Conservation (phyloP, 2,113 vertebrate genomes). For the Syngnathus scovelli region DNA sequence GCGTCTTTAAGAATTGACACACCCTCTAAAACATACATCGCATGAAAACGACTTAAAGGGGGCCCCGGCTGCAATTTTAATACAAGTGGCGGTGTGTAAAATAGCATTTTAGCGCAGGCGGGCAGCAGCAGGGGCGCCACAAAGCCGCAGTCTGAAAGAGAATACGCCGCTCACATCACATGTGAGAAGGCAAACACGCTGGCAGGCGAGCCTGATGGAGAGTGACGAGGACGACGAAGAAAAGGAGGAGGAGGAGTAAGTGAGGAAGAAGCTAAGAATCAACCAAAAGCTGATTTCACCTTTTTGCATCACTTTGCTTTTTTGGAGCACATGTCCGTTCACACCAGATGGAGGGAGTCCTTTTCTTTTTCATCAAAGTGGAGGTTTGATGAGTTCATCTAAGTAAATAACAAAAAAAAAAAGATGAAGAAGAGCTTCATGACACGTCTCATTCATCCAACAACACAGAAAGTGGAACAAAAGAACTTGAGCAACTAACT, state of each 20-base stretch:
- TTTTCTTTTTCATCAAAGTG: neutral
- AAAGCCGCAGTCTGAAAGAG: constrained; percentile 64
- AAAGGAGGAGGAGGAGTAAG: neutral
- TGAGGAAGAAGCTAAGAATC: neutral
- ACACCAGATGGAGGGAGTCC: neutral
- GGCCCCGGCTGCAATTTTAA: constrained; percentile 65
- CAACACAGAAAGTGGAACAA: neutral
- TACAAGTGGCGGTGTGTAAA: constrained; percentile 65
- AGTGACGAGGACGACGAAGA: constrained; percentile 61
- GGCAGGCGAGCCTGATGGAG: constrained; percentile 62
- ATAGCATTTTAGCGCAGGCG: constrained; percentile 43
- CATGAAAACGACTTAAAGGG: constrained; percentile 69
- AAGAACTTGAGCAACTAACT: neutral
- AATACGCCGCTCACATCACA: constrained; percentile 61
- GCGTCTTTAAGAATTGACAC: constrained; percentile 70
- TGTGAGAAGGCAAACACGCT: constrained; percentile 58
- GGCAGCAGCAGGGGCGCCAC: constrained; percentile 47
- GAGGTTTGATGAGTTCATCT: neutral
- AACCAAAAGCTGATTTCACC: neutral
- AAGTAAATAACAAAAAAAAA: neutral
- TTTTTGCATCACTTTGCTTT: constrained; percentile 9
- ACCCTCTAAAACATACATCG: constrained; percentile 71
- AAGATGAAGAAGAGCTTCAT: neutral
- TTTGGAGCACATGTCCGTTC: neutral
- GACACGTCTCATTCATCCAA: neutral